Percentiles rank a stretch among this genome's conserved stretches.
phyloP scores from a whole-genome alignment of 2,888 invertebrate genomes.

The Psococerastis gibbosa region DNA sequence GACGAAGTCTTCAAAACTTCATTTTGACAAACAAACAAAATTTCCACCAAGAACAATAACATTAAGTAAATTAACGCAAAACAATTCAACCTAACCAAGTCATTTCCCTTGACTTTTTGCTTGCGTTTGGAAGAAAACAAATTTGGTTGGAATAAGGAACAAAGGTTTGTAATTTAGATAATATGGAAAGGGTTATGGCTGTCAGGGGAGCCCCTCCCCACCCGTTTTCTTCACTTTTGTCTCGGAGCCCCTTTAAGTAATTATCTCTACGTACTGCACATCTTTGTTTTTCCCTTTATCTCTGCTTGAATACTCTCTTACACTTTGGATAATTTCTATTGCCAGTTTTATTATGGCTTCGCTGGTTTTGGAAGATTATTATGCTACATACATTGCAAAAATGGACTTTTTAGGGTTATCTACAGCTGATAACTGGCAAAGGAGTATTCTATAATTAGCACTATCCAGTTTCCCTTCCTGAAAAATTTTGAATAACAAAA shows the following conservation, averaged over 20 bases:
- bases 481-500: too few species aligned
- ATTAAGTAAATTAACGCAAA: neutral
- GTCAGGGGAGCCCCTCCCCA: neutral
- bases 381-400: too few species aligned
- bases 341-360: too few species aligned
- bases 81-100: neutral
- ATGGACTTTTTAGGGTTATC: too few species aligned
- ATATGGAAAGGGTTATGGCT: conserved; percentile 9
- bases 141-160: conserved; percentile 6
- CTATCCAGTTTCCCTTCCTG: too few species aligned
- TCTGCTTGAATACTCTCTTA: too few species aligned
- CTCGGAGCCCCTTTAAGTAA: neutral
- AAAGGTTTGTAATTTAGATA: conserved; percentile 9
- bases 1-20: too few species aligned
- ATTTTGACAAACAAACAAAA: neutral
- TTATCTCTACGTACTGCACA: neutral
- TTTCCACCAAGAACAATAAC: neutral
- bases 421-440: too few species aligned
- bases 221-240: neutral
- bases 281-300: neutral
- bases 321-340: too few species aligned
- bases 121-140: neutral
- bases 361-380: too few species aligned
- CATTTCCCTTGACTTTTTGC: neutral
- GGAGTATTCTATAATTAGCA: too few species aligned